These are phyloP conservation scores for Mylabris phalerata DNA, from an alignment of 1,140 invertebrate species.

Conservation along the genomic window DNA sequence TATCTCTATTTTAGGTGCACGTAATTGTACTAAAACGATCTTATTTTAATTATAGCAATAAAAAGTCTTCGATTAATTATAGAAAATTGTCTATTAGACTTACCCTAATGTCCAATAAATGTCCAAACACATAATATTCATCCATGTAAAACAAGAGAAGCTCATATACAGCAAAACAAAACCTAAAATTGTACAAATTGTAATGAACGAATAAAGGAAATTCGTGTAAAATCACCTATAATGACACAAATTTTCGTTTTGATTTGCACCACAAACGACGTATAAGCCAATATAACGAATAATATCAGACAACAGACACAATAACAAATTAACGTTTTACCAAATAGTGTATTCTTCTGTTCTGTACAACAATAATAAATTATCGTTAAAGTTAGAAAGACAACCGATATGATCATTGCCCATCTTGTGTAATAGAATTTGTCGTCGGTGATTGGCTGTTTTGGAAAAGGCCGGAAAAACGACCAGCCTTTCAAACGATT, in stretches of 20 bases:
- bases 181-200: constrained; percentile 12
- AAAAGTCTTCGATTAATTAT: background rate
- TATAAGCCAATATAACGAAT: constrained; percentile 26
- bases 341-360: constrained; percentile 35
- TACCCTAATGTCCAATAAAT: constrained; percentile 82
- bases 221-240: constrained; percentile 14
- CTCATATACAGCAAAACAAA: constrained; percentile 20
- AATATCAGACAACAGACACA: constrained; percentile 29
- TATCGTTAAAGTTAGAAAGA: constrained; percentile 39
- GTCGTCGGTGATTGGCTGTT: background rate
- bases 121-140: constrained; percentile 84
- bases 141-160: constrained; percentile 69
- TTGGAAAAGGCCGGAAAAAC: constrained; percentile 14
- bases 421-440: constrained; percentile 26
- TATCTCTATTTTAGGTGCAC: background rate
- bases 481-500: constrained; percentile 13
- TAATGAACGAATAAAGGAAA: too few species aligned
- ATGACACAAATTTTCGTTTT: constrained; percentile 14
- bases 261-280: constrained; percentile 1
- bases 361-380: constrained; percentile 38
- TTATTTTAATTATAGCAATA: background rate
- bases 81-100: constrained; percentile 35
- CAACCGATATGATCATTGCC: constrained; percentile 33
- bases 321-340: constrained; percentile 41
- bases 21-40: background rate